phyloP scores from a whole-genome alignment of 1,140 invertebrate genomes.

The Drosophila eugracilis region DNA sequence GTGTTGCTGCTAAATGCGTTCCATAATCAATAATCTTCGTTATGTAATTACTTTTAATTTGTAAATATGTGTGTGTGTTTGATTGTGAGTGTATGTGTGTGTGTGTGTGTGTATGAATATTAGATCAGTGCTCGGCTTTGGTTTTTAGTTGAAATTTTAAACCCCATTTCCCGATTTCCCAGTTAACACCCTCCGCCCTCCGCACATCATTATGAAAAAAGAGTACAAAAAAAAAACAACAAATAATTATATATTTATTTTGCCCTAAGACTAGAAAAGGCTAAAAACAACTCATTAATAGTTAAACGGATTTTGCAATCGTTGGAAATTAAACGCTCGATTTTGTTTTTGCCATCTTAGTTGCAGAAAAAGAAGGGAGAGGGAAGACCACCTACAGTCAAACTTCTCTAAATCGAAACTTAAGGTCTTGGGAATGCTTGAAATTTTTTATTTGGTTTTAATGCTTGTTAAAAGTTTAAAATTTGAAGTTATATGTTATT shows the following conservation, averaged over 20 bases:
- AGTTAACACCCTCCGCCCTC: not conserved
- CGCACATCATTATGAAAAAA: slow-evolving; percentile 18
- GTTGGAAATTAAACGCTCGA: slow-evolving; percentile 25
- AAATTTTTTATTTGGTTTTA: not conserved
- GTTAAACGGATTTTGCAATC: slow-evolving; percentile 42
- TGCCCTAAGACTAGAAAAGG: slow-evolving; percentile 24
- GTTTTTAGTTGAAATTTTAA: slow-evolving; percentile 33
- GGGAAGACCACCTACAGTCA: slow-evolving; percentile 17
- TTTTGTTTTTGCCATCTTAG: slow-evolving; percentile 8
- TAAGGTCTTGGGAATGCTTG: not conserved
- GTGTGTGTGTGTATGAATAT: slow-evolving; percentile 7
- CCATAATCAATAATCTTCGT: slow-evolving; percentile 41
- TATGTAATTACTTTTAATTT: slow-evolving; percentile 45
- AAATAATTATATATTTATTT: slow-evolving; percentile 43
- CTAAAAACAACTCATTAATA: slow-evolving; percentile 38
- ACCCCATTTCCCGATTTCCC: slow-evolving; percentile 3
- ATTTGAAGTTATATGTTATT: too few species aligned
- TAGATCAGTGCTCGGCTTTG: slow-evolving; percentile 37
- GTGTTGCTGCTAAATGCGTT: slow-evolving; percentile 23
- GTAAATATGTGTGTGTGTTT: slow-evolving; percentile 33
- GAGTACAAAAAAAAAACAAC: slow-evolving; percentile 28
- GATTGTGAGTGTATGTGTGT: not conserved
- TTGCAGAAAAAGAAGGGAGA: not conserved
- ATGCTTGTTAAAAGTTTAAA: too few species aligned
- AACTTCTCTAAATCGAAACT: slow-evolving; percentile 8